Conservation (phyloP, 1,140 invertebrate genomes). For the Panagrolaimus sp. region DNA sequence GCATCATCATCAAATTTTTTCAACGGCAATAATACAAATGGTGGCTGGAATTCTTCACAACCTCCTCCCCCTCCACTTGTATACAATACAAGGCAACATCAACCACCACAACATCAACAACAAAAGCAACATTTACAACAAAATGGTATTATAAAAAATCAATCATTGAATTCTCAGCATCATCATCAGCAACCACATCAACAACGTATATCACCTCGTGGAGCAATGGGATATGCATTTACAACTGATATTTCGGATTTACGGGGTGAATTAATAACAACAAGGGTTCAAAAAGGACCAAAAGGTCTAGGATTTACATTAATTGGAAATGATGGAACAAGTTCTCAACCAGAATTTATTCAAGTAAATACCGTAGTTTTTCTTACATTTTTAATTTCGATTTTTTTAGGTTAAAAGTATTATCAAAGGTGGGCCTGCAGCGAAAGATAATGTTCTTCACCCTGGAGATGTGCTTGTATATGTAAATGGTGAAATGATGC, state of each 20-base stretch:
- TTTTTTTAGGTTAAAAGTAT: constrained; percentile 79
- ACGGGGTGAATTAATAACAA: constrained; percentile 71
- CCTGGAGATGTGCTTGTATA: constrained; percentile 88
- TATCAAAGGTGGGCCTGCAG: constrained; percentile 89
- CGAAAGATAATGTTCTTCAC: constrained; percentile 77
- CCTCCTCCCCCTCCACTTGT: neutral
- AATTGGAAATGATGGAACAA: constrained; percentile 73
- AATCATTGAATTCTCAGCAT: neutral
- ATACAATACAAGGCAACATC: neutral
- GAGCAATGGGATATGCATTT: neutral
- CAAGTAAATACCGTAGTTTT: constrained; percentile 52
- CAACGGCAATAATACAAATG: too few species aligned
- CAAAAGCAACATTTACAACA: neutral
- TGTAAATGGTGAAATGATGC: constrained; percentile 83
- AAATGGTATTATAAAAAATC: constrained; percentile 9
- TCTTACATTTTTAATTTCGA: neutral
- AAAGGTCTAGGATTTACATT: constrained; percentile 93
- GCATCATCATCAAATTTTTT: too few species aligned
- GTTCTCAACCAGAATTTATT: constrained; percentile 61
- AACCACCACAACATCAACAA: neutral
- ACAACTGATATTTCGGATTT: constrained; percentile 63
- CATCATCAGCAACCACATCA: too few species aligned
- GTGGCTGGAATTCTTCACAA: too few species aligned
- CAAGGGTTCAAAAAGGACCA: constrained; percentile 76
- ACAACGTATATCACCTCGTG: constrained; percentile 31